Base-by-base conservation (phyloP, 2,797 vertebrate genomes). In the Ambastaia sidthimunki region DNA sequence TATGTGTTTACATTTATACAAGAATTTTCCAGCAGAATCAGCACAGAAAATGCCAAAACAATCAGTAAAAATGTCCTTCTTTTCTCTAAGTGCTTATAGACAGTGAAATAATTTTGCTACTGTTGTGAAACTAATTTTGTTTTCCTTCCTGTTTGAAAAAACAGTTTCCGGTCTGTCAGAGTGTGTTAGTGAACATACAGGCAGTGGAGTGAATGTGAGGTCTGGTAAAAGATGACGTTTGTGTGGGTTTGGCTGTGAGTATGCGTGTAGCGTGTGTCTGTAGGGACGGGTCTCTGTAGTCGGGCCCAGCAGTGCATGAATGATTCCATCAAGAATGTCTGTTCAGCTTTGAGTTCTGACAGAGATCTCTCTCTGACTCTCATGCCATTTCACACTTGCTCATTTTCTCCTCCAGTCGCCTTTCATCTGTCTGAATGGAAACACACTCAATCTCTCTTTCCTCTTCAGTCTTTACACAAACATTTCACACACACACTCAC, bases 261-360 rank as follows among this genome's bases (percentile, higher is more conserved):
- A 13, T 79, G 54, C 11, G 15, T 78, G 62, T 69, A 65, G n/a
- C 5, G 62, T 80, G 41, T 44, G 68, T 77, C 37, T 66, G 3
- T 11, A 25, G 76, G 80, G 57, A 74, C 41, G 4, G 28, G 72
- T 71, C 48, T 80, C 60, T 76, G 54, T 63, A 60, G 71, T 79
- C 18, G 3, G 69, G 80, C 54, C 66, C 83, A 80, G 71, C 48
- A 44, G 80, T 60, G 63, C 44, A n/a, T 65, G 73, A 73, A 80
- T 83, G 41, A 44, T 80, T 73, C 83, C 67, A 63, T 84, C 84
- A 84, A 44, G 70, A 52, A 63, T 52, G 72, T 66, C 44, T 48
- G 65, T 13, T 79, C 76, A 59, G 66, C 71, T 82, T 83, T 85
- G 68, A 85, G 65, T 70, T 84, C 76, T 81, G 76, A 67, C 65